Percentiles rank a stretch among this genome's conserved stretches.
Conservation (phyloP, 2,888 invertebrate genomes). For the Cremastinae sp. region DNA sequence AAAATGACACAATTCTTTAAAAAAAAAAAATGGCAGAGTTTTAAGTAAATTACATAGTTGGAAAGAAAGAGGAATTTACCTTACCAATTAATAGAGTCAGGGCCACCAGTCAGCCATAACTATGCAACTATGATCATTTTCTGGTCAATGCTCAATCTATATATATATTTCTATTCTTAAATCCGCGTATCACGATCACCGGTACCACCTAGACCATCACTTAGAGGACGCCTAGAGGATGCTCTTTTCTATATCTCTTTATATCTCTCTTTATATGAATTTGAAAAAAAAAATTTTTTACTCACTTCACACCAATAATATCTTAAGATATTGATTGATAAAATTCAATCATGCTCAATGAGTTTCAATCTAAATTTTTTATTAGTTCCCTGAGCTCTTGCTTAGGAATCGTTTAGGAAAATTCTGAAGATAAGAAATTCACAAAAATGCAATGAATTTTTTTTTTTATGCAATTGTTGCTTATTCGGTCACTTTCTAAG, state of each 20-base stretch:
- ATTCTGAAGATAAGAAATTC: too few species aligned
- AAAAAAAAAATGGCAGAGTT: constrained; percentile 6
- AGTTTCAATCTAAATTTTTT: background rate
- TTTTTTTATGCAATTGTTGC: too few species aligned
- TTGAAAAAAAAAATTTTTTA: background rate
- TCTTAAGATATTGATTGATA: too few species aligned
- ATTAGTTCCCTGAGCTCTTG: background rate
- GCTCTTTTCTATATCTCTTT: constrained; percentile 29
- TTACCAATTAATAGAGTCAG: constrained; percentile 63
- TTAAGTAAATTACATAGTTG: background rate
- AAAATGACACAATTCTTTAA: constrained; percentile 22
- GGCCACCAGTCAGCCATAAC: constrained; percentile 67
- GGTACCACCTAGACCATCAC: constrained; percentile 61
- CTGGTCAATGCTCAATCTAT: constrained; percentile 44
- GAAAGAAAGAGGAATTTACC: constrained; percentile 31
- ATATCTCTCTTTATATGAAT: background rate
- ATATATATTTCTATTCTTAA: constrained; percentile 43
- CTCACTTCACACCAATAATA: too few species aligned
- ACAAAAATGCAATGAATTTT: too few species aligned
- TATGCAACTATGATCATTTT: constrained; percentile 57
- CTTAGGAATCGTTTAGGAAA: background rate
- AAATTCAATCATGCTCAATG: too few species aligned
- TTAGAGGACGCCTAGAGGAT: constrained; percentile 58
- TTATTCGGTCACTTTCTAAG: too few species aligned
- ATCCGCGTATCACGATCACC: constrained; percentile 63